Evolutionary conservation across 2,113 vertebrate species (phyloP).

Genomic region (Dipodomys merriami): DNA sequence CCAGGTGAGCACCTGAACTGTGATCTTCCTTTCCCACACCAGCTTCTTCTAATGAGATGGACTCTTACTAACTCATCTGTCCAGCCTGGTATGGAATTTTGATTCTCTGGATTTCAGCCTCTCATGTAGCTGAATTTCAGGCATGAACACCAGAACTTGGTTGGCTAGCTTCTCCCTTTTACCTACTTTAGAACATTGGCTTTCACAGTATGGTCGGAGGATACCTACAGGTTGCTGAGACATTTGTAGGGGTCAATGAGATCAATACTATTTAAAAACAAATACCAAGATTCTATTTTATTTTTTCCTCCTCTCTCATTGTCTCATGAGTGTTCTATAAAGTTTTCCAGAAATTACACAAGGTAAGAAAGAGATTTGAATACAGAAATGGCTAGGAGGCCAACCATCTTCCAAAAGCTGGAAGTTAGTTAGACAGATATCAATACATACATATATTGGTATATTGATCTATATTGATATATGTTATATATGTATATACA

Average conservation of each 20-base stretch:
- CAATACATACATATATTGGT: not conserved
- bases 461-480: too few species aligned
- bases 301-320: not conserved
- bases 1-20: too few species aligned
- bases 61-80: too few species aligned
- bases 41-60: too few species aligned
- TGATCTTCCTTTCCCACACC: too few species aligned
- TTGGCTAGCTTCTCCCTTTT: too few species aligned
- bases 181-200: not conserved
- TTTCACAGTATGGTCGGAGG: not conserved
- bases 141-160: too few species aligned
- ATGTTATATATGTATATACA: not conserved
- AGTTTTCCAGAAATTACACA: not conserved
- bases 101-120: too few species aligned
- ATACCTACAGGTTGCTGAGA: not conserved
- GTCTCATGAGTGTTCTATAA: not conserved
- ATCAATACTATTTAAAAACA: not conserved
- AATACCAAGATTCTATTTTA: not conserved
- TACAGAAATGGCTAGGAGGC: not conserved
- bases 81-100: too few species aligned
- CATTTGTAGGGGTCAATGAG: not conserved
- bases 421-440: constrained; percentile 11
- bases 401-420: not conserved
- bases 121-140: too few species aligned
- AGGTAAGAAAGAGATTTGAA: not conserved